Evolutionary conservation across 2,113 vertebrate genomes (phyloP).

Genomic region (Himantopus leucocephalus): DNA sequence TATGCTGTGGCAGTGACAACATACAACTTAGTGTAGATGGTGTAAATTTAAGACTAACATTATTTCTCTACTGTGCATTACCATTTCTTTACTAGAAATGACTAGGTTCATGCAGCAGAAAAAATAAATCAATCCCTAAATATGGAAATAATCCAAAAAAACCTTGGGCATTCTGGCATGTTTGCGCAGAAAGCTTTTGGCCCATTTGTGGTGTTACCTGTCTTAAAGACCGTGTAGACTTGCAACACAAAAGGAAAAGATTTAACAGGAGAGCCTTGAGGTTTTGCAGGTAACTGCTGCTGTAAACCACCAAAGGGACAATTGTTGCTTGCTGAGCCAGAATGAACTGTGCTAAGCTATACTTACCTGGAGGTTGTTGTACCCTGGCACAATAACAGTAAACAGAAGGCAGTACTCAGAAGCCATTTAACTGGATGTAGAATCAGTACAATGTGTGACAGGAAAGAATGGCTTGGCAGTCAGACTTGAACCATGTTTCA

Average conservation of each 20-base stretch:
- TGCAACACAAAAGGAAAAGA: neutral
- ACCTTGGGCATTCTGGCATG: neutral
- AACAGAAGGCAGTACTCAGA: neutral
- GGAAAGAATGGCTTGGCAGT: neutral
- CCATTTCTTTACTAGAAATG: neutral
- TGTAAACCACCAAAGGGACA: neutral
- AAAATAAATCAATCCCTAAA: neutral
- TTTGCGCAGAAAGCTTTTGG: neutral
- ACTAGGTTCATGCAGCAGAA: neutral
- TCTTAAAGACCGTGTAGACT: neutral
- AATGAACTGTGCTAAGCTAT: neutral
- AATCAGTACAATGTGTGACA: neutral
- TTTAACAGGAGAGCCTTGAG: neutral
- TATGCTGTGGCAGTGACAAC: neutral
- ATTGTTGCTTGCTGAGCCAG: neutral
- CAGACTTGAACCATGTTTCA: neutral
- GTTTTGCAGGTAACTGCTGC: neutral
- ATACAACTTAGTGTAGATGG: neutral
- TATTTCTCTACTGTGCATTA: neutral
- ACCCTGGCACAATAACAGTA: neutral
- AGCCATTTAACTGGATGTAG: neutral
- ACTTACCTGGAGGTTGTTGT: neutral
- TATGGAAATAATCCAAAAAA: neutral
- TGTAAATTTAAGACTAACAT: neutral
- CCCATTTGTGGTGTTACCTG: neutral